These are phyloP conservation scores for Scortum barcoo DNA, from an alignment of 2,113 vertebrate genomes.

Conservation along the genomic window DNA sequence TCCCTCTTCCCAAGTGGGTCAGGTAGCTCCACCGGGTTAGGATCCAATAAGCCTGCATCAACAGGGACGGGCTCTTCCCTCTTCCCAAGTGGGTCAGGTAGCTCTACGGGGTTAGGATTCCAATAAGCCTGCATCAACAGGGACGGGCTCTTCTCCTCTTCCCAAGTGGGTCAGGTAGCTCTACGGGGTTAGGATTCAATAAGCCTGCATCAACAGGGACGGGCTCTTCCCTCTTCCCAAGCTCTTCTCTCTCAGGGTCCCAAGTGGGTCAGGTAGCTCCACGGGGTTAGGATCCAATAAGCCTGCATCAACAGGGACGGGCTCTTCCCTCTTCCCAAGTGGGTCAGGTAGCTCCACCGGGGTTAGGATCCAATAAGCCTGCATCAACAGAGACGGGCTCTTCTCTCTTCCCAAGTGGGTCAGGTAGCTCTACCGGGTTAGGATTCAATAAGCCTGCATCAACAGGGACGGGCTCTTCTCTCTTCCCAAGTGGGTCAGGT, in stretches of 20 bases:
- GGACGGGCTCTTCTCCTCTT: neutral
- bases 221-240: conserved; percentile 35
- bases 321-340: conserved; percentile 7
- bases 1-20: conserved; percentile 2
- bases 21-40: neutral
- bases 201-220: conserved; percentile 16
- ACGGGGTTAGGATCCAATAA: neutral
- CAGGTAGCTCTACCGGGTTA: conserved; percentile 23
- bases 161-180: neutral
- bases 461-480: no score
- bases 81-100: conserved; percentile 5
- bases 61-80: neutral
- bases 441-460: conserved; percentile 27
- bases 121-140: conserved; percentile 18
- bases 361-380: neutral
- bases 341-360: neutral
- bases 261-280: neutral
- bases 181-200: neutral
- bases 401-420: neutral
- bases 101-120: neutral
- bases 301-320: neutral
- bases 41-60: conserved; percentile 13
- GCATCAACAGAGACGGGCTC: conserved; percentile 27
- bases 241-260: neutral
- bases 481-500: no score